These are phyloP conservation scores for Octodon degus DNA, from an alignment of 2,113 vertebrate genomes.

Conservation along the genomic window DNA sequence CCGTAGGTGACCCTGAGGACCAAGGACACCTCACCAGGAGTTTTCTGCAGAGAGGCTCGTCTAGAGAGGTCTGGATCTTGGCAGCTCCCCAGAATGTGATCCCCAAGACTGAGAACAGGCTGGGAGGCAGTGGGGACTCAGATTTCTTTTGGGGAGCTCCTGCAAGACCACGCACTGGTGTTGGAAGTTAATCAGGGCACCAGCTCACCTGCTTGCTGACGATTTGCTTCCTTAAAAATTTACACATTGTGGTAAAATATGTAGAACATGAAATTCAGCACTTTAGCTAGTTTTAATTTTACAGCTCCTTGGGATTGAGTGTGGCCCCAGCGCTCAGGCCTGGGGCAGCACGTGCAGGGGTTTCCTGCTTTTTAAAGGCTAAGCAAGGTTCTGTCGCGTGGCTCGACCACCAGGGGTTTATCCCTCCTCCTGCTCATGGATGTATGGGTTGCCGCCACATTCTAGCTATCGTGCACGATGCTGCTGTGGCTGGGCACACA, in stretches of 20 bases:
- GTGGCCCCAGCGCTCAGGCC: background rate
- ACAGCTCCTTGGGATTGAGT: background rate
- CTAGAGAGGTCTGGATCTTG: background rate
- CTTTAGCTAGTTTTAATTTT: background rate
- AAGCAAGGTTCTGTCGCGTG: background rate
- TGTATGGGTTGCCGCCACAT: too few relatives aligned
- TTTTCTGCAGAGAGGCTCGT: background rate
- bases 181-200: rapidly evolving
- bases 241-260: background rate
- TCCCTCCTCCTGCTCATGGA: rapidly evolving
- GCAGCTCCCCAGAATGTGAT: background rate
- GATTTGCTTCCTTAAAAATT: background rate
- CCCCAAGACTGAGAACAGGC: background rate
- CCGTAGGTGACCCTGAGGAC: background rate
- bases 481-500: background rate
- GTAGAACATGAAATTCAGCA: background rate
- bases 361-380: background rate
- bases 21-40: background rate
- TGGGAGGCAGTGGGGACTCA: rapidly evolving
- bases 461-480: background rate
- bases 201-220: background rate
- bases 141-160: background rate
- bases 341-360: background rate
- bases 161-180: background rate
- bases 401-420: rapidly evolving